phyloP scores from a whole-genome alignment of 2,113 vertebrate genomes.

The Candoia aspera region DNA sequence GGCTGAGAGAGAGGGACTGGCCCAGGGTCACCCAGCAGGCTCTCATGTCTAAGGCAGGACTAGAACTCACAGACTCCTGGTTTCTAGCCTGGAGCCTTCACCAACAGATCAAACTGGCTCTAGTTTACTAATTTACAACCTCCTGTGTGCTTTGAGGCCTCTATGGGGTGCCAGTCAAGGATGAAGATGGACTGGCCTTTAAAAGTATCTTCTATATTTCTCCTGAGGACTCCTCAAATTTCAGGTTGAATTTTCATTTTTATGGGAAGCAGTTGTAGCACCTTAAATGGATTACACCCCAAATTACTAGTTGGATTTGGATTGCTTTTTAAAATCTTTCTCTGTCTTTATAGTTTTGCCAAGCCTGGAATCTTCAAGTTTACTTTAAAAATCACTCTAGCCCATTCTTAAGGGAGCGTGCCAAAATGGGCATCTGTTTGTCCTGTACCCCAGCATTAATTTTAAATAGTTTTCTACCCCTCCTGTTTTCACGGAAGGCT shows the following conservation, averaged over 20 bases:
- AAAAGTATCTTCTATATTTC: background rate
- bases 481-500: background rate
- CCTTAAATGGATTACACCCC: background rate
- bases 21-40: no score
- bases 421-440: background rate
- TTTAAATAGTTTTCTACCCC: background rate
- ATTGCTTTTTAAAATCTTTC: background rate
- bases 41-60: no score
- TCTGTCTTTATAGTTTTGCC: background rate
- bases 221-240: background rate
- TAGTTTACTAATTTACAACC: no score
- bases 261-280: background rate
- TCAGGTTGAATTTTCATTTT: background rate
- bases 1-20: no score
- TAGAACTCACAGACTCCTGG: no score
- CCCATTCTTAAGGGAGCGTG: background rate
- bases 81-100: no score
- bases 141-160: background rate
- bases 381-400: background rate
- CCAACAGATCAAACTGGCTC: no score
- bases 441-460: background rate
- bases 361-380: background rate
- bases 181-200: background rate
- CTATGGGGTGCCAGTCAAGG: background rate
- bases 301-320: background rate